A percentile compares a stretch with the other conserved stretches of the same genome.
Evolutionary conservation across 2,113 vertebrate genomes (phyloP).

Genomic region (Panurus biarmicus): DNA sequence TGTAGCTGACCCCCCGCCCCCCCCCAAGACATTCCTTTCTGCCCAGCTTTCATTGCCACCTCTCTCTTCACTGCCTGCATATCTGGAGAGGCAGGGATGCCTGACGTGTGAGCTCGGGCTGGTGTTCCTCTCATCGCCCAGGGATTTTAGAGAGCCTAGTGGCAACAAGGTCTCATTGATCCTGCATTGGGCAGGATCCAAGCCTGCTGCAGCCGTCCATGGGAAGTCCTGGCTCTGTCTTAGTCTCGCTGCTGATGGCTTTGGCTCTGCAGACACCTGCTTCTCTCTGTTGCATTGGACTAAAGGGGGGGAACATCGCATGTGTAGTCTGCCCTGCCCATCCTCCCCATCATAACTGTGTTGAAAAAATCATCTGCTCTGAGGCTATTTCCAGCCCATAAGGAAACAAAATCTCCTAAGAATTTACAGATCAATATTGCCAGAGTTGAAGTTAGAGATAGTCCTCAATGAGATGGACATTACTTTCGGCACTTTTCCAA

Average conservation of each 20-base stretch:
- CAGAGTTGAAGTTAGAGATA: not conserved
- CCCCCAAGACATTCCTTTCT: not conserved
- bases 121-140: not conserved
- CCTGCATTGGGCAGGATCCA: not conserved
- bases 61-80: not conserved
- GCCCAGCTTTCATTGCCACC: not conserved
- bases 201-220: not conserved
- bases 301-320: not conserved
- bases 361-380: not conserved
- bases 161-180: not conserved
- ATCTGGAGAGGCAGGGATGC: not conserved
- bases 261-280: not conserved
- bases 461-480: not conserved
- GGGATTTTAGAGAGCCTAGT: not conserved
- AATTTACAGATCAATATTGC: not conserved
- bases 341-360: not conserved
- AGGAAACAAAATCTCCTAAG: not conserved
- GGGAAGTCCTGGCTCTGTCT: not conserved
- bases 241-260: not conserved
- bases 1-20: rapidly evolving
- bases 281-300: not conserved
- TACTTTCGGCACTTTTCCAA: not conserved
- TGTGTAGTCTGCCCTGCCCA: not conserved
- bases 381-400: not conserved
- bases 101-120: not conserved